Conservation (phyloP, 2,888 invertebrate species). For the Catocala fraxini region DNA sequence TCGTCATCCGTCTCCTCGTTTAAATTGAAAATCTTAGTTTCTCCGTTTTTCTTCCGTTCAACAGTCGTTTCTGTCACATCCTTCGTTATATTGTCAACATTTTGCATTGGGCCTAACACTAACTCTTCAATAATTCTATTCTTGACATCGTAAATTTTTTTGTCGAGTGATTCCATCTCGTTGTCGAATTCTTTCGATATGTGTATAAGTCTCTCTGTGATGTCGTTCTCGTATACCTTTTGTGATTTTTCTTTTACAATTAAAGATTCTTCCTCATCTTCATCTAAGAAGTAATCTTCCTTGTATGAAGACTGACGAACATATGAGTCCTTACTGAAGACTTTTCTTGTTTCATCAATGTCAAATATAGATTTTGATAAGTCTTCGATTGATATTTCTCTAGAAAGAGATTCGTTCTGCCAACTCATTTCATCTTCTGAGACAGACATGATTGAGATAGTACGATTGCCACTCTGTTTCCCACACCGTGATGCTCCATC, state of each 20-base stretch:
- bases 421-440: slow-evolving; percentile 89
- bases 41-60: slow-evolving; percentile 72
- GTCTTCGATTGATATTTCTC: slow-evolving; percentile 88
- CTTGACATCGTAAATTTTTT: slow-evolving; percentile 74
- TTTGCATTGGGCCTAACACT: slow-evolving; percentile 72
- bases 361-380: slow-evolving; percentile 85
- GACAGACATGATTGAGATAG: slow-evolving; percentile 89
- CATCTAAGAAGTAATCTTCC: slow-evolving; percentile 78
- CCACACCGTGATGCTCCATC: slow-evolving; percentile 70
- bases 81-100: slow-evolving; percentile 76
- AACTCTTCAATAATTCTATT: slow-evolving; percentile 81
- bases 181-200: slow-evolving; percentile 82
- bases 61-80: slow-evolving; percentile 74
- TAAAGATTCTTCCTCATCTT: slow-evolving; percentile 78
- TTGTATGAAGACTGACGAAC: slow-evolving; percentile 81
- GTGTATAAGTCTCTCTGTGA: slow-evolving; percentile 81
- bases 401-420: slow-evolving; percentile 85
- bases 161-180: slow-evolving; percentile 68
- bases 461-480: slow-evolving; percentile 76
- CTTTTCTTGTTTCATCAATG: slow-evolving; percentile 83
- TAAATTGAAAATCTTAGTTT: slow-evolving; percentile 68
- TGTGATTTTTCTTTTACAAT: slow-evolving; percentile 78
- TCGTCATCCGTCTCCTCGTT: slow-evolving; percentile 88
- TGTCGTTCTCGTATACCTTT: slow-evolving; percentile 81
- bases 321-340: slow-evolving; percentile 83